A percentile compares a stretch with the other conserved stretches of the same genome.
Conservation (phyloP, 2,888 invertebrate genomes). For the Trachelus iudaicus region DNA sequence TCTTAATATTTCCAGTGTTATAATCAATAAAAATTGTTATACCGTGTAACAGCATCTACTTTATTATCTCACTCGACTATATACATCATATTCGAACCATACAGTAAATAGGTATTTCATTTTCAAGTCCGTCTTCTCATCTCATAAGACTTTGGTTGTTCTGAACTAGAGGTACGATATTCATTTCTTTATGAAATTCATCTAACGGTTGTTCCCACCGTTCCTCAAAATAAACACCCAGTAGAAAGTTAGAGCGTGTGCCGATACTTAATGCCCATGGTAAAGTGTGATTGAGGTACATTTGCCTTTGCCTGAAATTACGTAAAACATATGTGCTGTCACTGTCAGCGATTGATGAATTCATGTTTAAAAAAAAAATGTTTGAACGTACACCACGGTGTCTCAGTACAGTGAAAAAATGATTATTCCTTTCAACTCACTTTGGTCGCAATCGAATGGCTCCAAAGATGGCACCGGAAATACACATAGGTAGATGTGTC, state of each 20-base stretch:
- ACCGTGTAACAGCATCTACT: slow-evolving; percentile 43
- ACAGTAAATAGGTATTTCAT: background rate
- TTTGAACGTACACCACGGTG: background rate
- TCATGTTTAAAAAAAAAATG: background rate
- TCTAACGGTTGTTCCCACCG: slow-evolving; percentile 89
- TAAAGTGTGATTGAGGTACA: slow-evolving; percentile 81
- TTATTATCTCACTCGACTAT: background rate
- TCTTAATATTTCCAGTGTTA: slow-evolving; percentile 65
- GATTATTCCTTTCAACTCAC: slow-evolving; percentile 60
- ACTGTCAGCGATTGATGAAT: background rate
- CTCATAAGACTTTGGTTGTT: slow-evolving; percentile 8
- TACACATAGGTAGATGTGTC: slow-evolving; percentile 94
- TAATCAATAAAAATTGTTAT: slow-evolving; percentile 63
- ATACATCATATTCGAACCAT: slow-evolving; percentile 4
- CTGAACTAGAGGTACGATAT: slow-evolving; percentile 72
- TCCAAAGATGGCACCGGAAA: slow-evolving; percentile 92
- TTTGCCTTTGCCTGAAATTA: slow-evolving; percentile 76
- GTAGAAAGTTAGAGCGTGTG: slow-evolving; percentile 78
- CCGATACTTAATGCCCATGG: slow-evolving; percentile 91
- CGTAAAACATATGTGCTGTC: background rate
- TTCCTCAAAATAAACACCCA: slow-evolving; percentile 92
- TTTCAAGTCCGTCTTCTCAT: background rate
- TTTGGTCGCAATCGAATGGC: slow-evolving; percentile 87
- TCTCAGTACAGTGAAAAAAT: background rate
- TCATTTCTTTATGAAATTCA: slow-evolving; percentile 84